Conservation (phyloP, 2,113 vertebrate species). For the Festucalex cinctus region DNA sequence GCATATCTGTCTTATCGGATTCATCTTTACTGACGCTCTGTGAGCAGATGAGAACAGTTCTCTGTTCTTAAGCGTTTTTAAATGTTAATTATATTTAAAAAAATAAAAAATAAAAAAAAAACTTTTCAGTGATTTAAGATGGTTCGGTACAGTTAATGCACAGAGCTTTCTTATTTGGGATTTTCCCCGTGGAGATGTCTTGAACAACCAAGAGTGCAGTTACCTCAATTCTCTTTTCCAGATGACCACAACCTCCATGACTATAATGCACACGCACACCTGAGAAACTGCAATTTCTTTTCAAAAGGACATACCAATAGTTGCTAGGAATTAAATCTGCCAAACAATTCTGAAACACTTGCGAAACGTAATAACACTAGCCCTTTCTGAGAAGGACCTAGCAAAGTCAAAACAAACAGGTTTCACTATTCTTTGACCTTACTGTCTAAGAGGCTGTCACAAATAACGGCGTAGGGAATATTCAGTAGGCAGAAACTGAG, state of each 20-base stretch:
- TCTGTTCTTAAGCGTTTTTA: too few species aligned
- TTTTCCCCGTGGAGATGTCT: too few species aligned
- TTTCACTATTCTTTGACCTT: constrained; percentile 41
- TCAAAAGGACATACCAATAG: neutral
- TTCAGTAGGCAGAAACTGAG: constrained; percentile 42
- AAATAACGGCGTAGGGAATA: constrained; percentile 41
- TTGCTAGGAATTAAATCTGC: neutral
- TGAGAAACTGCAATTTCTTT: neutral
- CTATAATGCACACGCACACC: neutral
- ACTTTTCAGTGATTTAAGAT: neutral
- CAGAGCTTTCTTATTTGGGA: too few species aligned
- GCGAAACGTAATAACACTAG: neutral
- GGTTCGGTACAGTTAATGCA: neutral
- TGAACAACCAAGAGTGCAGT: too few species aligned
- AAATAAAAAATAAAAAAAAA: too few species aligned
- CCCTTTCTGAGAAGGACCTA: neutral
- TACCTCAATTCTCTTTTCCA: neutral
- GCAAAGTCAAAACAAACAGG: constrained; percentile 19
- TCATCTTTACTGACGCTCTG: too few species aligned
- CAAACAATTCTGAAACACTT: neutral
- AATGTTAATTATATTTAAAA: too few species aligned
- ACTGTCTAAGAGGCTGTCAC: constrained; percentile 34
- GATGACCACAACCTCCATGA: neutral
- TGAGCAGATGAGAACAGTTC: too few species aligned
- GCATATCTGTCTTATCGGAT: too few species aligned